phyloP scores from a whole-genome alignment of 2,797 vertebrate genomes.

The Takifugu rubripes region DNA sequence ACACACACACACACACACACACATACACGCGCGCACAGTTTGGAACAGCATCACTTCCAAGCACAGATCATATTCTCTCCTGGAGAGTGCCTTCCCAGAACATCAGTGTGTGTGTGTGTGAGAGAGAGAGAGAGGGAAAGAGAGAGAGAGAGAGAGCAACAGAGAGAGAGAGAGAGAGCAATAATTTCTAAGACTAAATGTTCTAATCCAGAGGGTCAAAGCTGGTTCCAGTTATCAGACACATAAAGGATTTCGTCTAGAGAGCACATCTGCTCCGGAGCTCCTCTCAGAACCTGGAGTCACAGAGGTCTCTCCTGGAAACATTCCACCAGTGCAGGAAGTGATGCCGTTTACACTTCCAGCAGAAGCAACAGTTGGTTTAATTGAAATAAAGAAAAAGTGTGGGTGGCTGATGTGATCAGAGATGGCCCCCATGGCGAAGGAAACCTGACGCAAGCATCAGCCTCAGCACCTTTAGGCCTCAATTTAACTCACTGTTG shows the following conservation, averaged over 20 bases:
- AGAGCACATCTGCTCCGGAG: not conserved
- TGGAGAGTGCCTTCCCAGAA: constrained; percentile 67
- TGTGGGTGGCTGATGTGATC: not conserved
- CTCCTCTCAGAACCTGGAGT: constrained; percentile 4
- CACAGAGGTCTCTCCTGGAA: constrained; percentile 16
- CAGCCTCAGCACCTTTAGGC: too few species aligned
- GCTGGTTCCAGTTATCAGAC: not conserved
- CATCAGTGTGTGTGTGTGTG: constrained; percentile 28
- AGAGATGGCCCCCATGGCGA: not conserved
- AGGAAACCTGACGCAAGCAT: constrained; percentile 6
- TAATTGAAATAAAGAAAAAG: constrained; percentile 37
- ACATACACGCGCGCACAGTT: constrained; percentile 24
- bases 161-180: not conserved
- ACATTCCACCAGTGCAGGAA: constrained; percentile 16
- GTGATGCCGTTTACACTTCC: constrained; percentile 14
- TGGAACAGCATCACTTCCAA: constrained; percentile 71
- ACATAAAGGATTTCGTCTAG: not conserved
- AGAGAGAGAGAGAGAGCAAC: not conserved
- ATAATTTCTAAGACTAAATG: constrained; percentile 23
- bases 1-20: constrained; percentile 13
- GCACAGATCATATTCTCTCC: constrained; percentile 62
- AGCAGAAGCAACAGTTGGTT: constrained; percentile 1
- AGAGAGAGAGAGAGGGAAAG: constrained; percentile 4
- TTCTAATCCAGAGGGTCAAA: not conserved
- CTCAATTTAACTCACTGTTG: too few species aligned